Evolutionary conservation across 2,113 vertebrate species (phyloP), one percentile per base, ranked within the genome.

Genomic region (Mungos mungo): DNA sequence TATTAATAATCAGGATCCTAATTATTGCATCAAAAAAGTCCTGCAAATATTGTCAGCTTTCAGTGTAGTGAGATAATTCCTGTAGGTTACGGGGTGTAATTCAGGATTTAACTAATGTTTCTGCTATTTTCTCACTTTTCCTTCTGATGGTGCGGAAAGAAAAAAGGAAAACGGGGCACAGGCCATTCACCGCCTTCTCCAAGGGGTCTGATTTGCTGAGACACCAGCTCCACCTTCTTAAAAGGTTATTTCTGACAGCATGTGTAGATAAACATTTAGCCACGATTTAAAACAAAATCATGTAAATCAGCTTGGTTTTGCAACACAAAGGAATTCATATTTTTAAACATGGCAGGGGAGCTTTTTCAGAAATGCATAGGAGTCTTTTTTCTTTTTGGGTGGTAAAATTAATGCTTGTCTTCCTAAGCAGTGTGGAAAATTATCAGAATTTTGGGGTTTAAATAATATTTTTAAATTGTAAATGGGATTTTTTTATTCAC

Each of bases 241-340:
- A 99, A 99, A 99, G 99, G 99, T 99, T 99, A 99, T 99, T 99
- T 99, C 98, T 99, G 99, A 99, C 99, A 99, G 99, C 99, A 99
- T 99, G 99, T 99, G 99, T 99, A 99, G 99, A 99, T 99, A 99
- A 99, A 99, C 98, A 98, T 99, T 98, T 99, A 99, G 99, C 98
- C 98, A 98, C 98, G 41, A 97, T 98, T 98, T 98, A 98, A 99
- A 98, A 98, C 96, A 98, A 94, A 98, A 96, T 97, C 98, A 84
- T 97, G 98, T 98, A 97, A 98, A 95, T 98, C 97, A 97, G 95
- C 97, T 96, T 93, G 96, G 96, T 88, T 98, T 97, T 98, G 45
- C 97, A 97, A 98, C 97, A 77, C 60, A 95, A 96, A 97, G 98
- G 97, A 97, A 96, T 97, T 98, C 72, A 79, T 88, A 88, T 84